A percentile compares a stretch with the other conserved stretches of the same genome.
phyloP scores from a whole-genome alignment of 1,140 invertebrate species.

The Meloidogyne exigua region DNA sequence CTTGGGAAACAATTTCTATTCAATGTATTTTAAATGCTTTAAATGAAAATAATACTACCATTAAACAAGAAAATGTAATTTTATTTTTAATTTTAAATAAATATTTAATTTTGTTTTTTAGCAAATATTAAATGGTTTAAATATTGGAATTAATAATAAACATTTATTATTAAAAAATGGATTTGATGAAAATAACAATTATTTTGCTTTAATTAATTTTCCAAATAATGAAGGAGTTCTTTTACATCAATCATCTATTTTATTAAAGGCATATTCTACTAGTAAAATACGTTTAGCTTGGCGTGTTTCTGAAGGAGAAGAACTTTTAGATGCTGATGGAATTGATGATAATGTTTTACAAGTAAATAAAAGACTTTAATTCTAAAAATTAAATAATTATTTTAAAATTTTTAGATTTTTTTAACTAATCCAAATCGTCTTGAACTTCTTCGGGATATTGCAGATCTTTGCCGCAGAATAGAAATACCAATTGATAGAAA shows the following conservation, averaged over 20 bases:
- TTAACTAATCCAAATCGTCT: slow-evolving; percentile 28
- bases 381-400: slow-evolving; percentile 8
- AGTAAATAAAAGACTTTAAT: slow-evolving; percentile 19
- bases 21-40: slow-evolving; percentile 28
- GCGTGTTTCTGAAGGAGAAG: slow-evolving; percentile 50
- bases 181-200: neutral
- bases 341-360: slow-evolving; percentile 48
- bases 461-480: slow-evolving; percentile 35
- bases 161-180: neutral
- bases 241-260: slow-evolving; percentile 44
- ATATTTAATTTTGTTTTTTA: neutral
- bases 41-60: slow-evolving; percentile 4
- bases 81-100: neutral
- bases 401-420: slow-evolving; percentile 27
- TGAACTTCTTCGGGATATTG: slow-evolving; percentile 33
- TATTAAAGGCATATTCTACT: slow-evolving; percentile 19
- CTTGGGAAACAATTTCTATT: slow-evolving; percentile 36
- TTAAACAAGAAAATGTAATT: neutral
- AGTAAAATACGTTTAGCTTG: slow-evolving; percentile 42
- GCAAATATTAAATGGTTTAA: neutral
- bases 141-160: neutral
- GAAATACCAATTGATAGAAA: slow-evolving; percentile 45
- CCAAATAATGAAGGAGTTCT: slow-evolving; percentile 44
- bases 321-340: slow-evolving; percentile 45
- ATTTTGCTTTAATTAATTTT: slow-evolving; percentile 48